Conservation (phyloP, 2,113 vertebrate genomes). For the Etheostoma cragini region DNA sequence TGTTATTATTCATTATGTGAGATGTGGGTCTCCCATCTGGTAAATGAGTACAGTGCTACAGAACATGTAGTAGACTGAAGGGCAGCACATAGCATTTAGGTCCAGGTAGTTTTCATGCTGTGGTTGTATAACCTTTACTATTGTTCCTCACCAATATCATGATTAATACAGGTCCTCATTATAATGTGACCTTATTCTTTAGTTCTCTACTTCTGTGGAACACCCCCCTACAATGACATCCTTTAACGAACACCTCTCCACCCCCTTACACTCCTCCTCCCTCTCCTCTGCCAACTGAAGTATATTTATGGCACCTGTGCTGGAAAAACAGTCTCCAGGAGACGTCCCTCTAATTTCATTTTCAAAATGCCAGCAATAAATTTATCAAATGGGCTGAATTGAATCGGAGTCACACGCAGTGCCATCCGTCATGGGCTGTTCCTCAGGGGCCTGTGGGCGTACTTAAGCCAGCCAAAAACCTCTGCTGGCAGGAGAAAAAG, state of each 20-base stretch:
- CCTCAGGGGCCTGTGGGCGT: slow-evolving; percentile 77
- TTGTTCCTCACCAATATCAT: slow-evolving; percentile 54
- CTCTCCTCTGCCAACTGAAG: slow-evolving; percentile 70
- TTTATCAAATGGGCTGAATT: slow-evolving; percentile 81
- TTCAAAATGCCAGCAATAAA: slow-evolving; percentile 84
- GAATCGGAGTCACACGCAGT: slow-evolving; percentile 79
- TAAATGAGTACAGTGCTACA: background rate
- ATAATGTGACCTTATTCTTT: slow-evolving; percentile 69
- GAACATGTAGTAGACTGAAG: slow-evolving; percentile 34
- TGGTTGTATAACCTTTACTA: slow-evolving; percentile 56
- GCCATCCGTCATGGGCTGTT: slow-evolving; percentile 80
- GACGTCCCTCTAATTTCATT: slow-evolving; percentile 82
- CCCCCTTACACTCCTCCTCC: slow-evolving; percentile 46
- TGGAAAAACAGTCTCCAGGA: slow-evolving; percentile 80
- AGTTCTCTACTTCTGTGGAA: slow-evolving; percentile 46
- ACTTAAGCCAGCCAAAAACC: slow-evolving; percentile 75
- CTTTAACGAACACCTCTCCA: slow-evolving; percentile 64
- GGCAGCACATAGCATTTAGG: background rate
- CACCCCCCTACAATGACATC: slow-evolving; percentile 48
- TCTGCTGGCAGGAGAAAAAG: slow-evolving; percentile 62
- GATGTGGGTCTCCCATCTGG: slow-evolving; percentile 13
- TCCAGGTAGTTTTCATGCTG: slow-evolving; percentile 14
- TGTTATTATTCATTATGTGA: slow-evolving; percentile 30
- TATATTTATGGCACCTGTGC: slow-evolving; percentile 84
- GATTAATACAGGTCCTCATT: slow-evolving; percentile 62